Evolutionary conservation across 1,140 invertebrate species (phyloP).

Genomic region (Dendrolimus kikuchii): DNA sequence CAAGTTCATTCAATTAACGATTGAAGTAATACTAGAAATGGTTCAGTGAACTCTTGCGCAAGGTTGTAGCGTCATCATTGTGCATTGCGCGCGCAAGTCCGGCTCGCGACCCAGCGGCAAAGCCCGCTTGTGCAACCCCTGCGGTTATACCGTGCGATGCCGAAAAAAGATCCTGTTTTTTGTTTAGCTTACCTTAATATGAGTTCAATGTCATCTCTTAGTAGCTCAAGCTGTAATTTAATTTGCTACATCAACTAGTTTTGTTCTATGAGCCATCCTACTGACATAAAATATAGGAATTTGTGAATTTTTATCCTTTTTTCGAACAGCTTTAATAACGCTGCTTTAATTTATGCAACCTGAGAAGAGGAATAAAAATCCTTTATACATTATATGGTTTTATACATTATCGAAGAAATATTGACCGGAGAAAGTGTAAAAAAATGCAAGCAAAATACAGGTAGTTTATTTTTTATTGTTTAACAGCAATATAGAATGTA

Average conservation of each 20-base stretch:
- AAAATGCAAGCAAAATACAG: no score
- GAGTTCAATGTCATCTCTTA: neutral
- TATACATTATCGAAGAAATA: no score
- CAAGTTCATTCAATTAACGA: slow-evolving; percentile 18
- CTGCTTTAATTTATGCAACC: no score
- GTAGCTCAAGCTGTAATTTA: neutral
- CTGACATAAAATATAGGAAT: no score
- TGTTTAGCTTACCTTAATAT: slow-evolving; percentile 4
- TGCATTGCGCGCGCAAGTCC: slow-evolving; percentile 41
- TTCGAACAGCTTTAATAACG: no score
- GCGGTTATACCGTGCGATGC: slow-evolving; percentile 20
- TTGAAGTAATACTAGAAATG: slow-evolving; percentile 35
- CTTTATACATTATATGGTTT: no score
- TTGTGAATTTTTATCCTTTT: no score
- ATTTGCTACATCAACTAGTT: neutral
- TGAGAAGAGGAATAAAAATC: no score
- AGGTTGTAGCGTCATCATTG: slow-evolving; percentile 24
- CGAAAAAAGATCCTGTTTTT: slow-evolving; percentile 34
- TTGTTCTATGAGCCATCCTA: no score
- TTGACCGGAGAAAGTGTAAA: no score
- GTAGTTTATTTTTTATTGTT: no score
- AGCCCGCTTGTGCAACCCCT: slow-evolving; percentile 52
- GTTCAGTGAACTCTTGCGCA: slow-evolving; percentile 65
- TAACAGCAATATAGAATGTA: no score
- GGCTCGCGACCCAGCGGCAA: slow-evolving; percentile 46